Evolutionary conservation across 2,888 invertebrate genomes (phyloP).

Genomic region (Phalera bucephala): DNA sequence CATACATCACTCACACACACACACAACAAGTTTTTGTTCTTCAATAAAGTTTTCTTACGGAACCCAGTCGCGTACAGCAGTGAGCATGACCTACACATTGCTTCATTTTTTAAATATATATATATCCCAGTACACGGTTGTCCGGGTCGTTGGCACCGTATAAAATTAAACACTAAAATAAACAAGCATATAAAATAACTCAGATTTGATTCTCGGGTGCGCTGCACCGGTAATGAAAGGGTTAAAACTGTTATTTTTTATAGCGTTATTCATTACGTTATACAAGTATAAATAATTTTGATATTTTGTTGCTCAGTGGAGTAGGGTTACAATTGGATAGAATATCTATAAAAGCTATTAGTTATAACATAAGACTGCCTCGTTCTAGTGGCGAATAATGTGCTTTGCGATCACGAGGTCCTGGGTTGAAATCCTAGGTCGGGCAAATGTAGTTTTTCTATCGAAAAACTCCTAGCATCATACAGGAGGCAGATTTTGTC

Average conservation of each 20-base stretch:
- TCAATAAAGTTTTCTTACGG: no score
- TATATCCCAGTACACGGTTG: conserved; percentile 27
- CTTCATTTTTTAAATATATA: conserved; percentile 42
- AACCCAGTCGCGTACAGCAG: not conserved
- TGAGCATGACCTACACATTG: conserved; percentile 8
- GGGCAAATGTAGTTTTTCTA: no score
- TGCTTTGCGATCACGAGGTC: no score
- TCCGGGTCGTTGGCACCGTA: conserved; percentile 69
- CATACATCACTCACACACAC: no score
- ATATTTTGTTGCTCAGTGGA: conserved; percentile 6
- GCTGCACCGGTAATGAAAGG: conserved; percentile 39
- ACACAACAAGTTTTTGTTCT: no score
- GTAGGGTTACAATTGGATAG: not conserved
- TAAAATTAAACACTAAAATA: conserved; percentile 80
- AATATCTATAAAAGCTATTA: no score
- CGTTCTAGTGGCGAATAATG: no score
- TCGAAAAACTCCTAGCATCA: no score
- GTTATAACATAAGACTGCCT: no score
- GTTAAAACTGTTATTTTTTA: conserved; percentile 37
- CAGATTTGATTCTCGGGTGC: conserved; percentile 62
- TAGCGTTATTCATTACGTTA: conserved; percentile 18
- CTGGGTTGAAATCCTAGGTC: no score
- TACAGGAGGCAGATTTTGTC: no score
- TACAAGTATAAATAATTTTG: conserved; percentile 5
- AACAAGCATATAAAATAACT: conserved; percentile 73